Percentiles rank a stretch among this genome's conserved stretches.
Conservation (phyloP, 2,113 vertebrate genomes). For the Macroglossus sobrinus region DNA sequence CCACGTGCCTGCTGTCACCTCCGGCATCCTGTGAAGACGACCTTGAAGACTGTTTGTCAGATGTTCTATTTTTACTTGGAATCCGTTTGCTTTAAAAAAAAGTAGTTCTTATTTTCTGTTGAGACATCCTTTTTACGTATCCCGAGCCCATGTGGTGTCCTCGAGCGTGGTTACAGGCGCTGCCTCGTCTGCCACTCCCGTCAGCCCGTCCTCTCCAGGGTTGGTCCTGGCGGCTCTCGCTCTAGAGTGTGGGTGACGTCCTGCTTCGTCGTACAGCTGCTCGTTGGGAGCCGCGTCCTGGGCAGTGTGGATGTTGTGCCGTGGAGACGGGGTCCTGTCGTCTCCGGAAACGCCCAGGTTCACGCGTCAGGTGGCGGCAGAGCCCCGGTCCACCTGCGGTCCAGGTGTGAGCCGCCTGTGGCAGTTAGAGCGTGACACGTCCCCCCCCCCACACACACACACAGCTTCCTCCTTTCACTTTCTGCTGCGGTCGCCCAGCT, state of each 20-base stretch:
- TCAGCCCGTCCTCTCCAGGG: not conserved
- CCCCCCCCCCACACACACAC: too few relatives aligned
- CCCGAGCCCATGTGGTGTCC: not conserved
- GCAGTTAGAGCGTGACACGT: rapidly evolving
- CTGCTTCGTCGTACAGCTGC: not conserved
- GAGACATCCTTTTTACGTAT: not conserved
- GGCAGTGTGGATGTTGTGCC: not conserved
- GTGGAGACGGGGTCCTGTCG: too few relatives aligned
- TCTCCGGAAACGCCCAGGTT: too few relatives aligned
- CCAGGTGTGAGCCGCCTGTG: rapidly evolving
- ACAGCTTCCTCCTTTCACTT: not conserved
- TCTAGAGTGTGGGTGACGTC: not conserved
- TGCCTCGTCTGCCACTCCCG: not conserved
- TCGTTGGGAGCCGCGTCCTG: not conserved
- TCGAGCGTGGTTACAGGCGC: not conserved
- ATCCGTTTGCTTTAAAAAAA: not conserved
- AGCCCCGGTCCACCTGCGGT: not conserved
- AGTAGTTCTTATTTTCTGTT: not conserved
- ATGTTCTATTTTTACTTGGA: not conserved
- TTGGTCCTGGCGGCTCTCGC: not conserved
- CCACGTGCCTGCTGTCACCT: not conserved
- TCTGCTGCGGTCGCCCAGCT: not conserved
- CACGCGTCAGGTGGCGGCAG: too few relatives aligned
- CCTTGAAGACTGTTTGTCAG: not conserved
- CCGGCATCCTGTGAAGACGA: not conserved